A percentile compares a stretch with the other conserved stretches of the same genome.
phyloP scores from a whole-genome alignment of 2,797 vertebrate genomes.

The Myotis findleyi region DNA sequence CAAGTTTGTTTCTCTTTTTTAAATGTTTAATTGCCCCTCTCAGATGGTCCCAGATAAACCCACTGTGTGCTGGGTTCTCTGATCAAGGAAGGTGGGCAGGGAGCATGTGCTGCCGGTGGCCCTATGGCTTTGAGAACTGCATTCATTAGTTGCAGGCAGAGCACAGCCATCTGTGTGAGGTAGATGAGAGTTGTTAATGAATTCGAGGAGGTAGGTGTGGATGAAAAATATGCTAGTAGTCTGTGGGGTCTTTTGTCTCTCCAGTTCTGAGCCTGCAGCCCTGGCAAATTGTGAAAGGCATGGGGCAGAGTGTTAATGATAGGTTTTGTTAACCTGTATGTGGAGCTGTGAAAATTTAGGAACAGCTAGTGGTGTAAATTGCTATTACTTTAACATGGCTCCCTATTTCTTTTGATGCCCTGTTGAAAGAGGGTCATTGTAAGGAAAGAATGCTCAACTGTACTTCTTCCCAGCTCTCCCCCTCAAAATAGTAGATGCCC shows the following conservation, averaged over 20 bases:
- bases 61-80: not conserved
- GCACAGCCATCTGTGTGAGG: not conserved
- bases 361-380: conserved; percentile 38
- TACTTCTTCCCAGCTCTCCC: not conserved
- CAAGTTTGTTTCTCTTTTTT: not conserved
- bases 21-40: not conserved
- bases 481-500: not conserved
- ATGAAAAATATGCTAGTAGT: not conserved
- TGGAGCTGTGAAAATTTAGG: conserved; percentile 23
- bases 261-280: conserved; percentile 15
- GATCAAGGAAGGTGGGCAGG: not conserved
- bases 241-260: not conserved
- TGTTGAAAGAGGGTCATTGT: not conserved
- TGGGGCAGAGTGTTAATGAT: not conserved
- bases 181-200: conserved; percentile 47
- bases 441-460: not conserved
- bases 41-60: not conserved
- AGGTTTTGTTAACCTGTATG: not conserved
- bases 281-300: not conserved
- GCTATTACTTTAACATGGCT: not conserved
- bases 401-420: not conserved
- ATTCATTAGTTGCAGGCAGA: not conserved
- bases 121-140: not conserved
- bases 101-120: not conserved
- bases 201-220: conserved; percentile 1